These are phyloP conservation scores for Pelagia noctiluca DNA, from an alignment of 30 jellyfish, hydroid and myxozoan species.

Conservation along the genomic window DNA sequence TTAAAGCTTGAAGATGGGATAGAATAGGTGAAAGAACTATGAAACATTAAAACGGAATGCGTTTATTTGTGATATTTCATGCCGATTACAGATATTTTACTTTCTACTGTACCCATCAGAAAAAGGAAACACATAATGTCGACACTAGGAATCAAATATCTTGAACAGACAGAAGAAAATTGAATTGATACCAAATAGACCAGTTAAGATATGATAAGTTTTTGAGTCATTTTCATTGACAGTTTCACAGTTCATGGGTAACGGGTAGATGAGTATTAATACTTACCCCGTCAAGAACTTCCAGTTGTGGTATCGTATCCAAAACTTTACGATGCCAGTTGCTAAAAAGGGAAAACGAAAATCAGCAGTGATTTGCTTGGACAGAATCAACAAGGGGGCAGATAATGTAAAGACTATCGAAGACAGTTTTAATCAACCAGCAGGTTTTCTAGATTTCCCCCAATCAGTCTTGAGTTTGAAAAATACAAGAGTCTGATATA, in stretches of 20 bases:
- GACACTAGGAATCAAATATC: no score
- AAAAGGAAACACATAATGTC: no score
- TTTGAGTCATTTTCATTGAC: not conserved
- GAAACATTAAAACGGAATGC: not conserved
- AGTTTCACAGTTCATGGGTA: no score
- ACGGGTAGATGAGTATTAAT: not conserved
- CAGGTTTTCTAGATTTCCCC: no score
- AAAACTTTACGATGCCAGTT: not conserved
- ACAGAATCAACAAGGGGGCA: no score
- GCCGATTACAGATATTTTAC: not conserved
- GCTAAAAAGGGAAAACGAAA: no score
- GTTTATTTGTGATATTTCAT: not conserved
- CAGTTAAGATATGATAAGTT: not conserved
- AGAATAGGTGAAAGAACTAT: not conserved
- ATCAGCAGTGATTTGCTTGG: no score
- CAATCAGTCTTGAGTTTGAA: no score
- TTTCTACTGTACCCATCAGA: not conserved
- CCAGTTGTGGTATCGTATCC: not conserved
- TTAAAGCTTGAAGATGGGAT: not conserved
- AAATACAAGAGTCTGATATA: no score
- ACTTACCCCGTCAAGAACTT: slow-evolving; percentile 4
- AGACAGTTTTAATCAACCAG: no score
- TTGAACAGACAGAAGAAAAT: not conserved
- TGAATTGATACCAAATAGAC: not conserved
- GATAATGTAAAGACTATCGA: no score